Conservation (phyloP, 1,140 invertebrate species). For the Cherax quadricarinatus region DNA sequence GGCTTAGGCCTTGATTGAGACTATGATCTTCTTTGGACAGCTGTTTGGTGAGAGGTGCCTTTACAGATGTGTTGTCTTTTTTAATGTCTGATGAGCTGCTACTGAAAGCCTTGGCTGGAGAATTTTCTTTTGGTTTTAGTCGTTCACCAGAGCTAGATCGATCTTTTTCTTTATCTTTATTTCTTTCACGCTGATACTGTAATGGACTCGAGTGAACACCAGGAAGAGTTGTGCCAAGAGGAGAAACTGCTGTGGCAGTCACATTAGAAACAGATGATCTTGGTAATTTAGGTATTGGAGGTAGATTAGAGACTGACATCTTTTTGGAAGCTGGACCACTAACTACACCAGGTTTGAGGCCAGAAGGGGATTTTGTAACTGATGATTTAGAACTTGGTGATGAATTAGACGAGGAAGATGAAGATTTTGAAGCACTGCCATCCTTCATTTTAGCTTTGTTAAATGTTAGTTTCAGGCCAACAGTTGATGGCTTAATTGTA, state of each 20-base stretch:
- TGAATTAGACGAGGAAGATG: slow-evolving; percentile 74
- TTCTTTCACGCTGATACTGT: slow-evolving; percentile 65
- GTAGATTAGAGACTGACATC: slow-evolving; percentile 69
- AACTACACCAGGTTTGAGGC: slow-evolving; percentile 88
- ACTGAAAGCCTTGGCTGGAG: slow-evolving; percentile 39
- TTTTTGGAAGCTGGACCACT: slow-evolving; percentile 89
- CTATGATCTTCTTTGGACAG: slow-evolving; percentile 66
- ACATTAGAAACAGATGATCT: slow-evolving; percentile 66
- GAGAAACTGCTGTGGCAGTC: slow-evolving; percentile 71
- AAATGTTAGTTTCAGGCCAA: slow-evolving; percentile 92
- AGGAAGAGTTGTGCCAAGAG: slow-evolving; percentile 68
- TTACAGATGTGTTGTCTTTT: slow-evolving; percentile 47
- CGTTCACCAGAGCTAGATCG: slow-evolving; percentile 44
- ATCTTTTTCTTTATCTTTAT: slow-evolving; percentile 70
- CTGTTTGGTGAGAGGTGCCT: slow-evolving; percentile 52
- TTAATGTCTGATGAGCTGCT: slow-evolving; percentile 29
- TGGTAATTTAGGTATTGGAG: slow-evolving; percentile 70
- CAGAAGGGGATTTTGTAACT: slow-evolving; percentile 87
- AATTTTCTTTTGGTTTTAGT: slow-evolving; percentile 45
- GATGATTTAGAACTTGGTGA: slow-evolving; percentile 77
- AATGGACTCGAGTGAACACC: slow-evolving; percentile 58
- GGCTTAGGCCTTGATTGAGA: slow-evolving; percentile 20
- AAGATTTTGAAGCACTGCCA: slow-evolving; percentile 78
- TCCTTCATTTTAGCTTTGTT: slow-evolving; percentile 88
- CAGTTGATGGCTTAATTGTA: slow-evolving; percentile 89